Base-by-base conservation (phyloP, 1,140 invertebrate species). In the Calephelis virginiensis region DNA sequence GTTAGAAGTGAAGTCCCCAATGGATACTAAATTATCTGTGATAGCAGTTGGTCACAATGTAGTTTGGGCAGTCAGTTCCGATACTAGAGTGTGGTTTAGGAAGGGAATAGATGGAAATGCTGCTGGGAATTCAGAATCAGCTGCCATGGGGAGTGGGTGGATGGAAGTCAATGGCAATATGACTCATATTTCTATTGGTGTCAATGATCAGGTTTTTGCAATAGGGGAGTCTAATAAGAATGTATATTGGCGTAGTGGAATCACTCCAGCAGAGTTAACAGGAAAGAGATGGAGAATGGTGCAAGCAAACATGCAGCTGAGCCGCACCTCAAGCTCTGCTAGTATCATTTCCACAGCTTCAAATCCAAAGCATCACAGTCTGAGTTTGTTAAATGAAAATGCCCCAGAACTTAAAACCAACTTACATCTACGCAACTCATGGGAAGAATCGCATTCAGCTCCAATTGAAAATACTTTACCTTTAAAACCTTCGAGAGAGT, bases 71-170 rank as follows among this genome's bases (percentile, higher is more conserved):
- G 90, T 98, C 8, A 96, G 95, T 60, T 94, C 96, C 77, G 95
- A 97, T 81, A 94, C 95, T 66, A 94, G 94, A 79, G 96, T 97
- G n/a, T 98, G 97, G 97, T 98, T 97, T 83, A 92, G 97, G 72
- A 95, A 97, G 89, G 97, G 97, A 37, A 93, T 98, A 28, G 94
- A 95, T 83, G 94, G 95, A 6, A 94, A 94, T 77, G 92, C 92
- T 68, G 92, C 94, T 40, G 94, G 94, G 14, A 89, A 94, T 64
- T 95, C 94, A 74, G 95, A 96, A 85, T 93, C 94, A 79, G 86
- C 95, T 59, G 94, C 95, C 38, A 94, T 94, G 76, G 95, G 96
- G 5, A 94, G 92, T 84, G 94, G 95, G 37, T 97, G 96, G 97
- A 94, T 95, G 69, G 95, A 96, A 93, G 94, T 98, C 94, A 95